These are phyloP conservation scores for Novumbra hubbsi DNA, from an alignment of 2,797 vertebrate genomes.

Conservation along the genomic window DNA sequence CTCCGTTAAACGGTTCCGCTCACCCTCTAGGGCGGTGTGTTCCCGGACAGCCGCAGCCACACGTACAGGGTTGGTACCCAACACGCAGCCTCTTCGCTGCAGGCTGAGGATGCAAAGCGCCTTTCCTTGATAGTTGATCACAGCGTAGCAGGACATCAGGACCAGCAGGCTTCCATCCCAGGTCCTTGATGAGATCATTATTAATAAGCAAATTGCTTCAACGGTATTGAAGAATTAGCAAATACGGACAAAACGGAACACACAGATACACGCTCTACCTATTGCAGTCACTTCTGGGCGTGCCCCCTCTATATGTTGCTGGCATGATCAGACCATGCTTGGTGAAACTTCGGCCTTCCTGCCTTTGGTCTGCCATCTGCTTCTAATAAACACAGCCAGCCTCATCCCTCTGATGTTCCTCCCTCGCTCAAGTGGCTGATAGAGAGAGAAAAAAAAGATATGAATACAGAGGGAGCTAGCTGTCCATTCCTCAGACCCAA, in stretches of 20 bases:
- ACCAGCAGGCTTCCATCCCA: slow-evolving; percentile 64
- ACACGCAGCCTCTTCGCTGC: slow-evolving; percentile 56
- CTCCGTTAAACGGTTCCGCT: slow-evolving; percentile 34
- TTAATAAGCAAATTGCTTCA: slow-evolving; percentile 33
- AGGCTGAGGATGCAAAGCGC: slow-evolving; percentile 61
- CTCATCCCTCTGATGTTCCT: slow-evolving; percentile 72
- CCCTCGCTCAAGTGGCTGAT: slow-evolving; percentile 56
- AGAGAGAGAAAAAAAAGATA: slow-evolving; percentile 40
- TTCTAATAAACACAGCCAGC: slow-evolving; percentile 74
- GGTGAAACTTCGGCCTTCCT: slow-evolving; percentile 76
- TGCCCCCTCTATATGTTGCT: slow-evolving; percentile 69
- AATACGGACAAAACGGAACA: slow-evolving; percentile 39
- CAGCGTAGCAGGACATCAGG: slow-evolving; percentile 52
- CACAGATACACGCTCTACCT: slow-evolving; percentile 41
- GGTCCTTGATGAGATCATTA: slow-evolving; percentile 61
- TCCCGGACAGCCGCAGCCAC: slow-evolving; percentile 71
- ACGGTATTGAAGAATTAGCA: slow-evolving; percentile 39
- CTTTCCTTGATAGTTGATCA: slow-evolving; percentile 76
- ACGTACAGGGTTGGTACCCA: slow-evolving; percentile 51
- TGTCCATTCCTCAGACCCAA: slow-evolving; percentile 32
- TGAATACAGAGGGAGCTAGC: neutral
- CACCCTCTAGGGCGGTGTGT: slow-evolving; percentile 36
- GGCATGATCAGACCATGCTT: slow-evolving; percentile 73
- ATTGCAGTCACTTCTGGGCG: slow-evolving; percentile 62
- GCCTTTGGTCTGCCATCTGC: slow-evolving; percentile 72